These are phyloP conservation scores for Laspeyria flexula DNA, from an alignment of 2,888 invertebrate genomes.

Conservation along the genomic window DNA sequence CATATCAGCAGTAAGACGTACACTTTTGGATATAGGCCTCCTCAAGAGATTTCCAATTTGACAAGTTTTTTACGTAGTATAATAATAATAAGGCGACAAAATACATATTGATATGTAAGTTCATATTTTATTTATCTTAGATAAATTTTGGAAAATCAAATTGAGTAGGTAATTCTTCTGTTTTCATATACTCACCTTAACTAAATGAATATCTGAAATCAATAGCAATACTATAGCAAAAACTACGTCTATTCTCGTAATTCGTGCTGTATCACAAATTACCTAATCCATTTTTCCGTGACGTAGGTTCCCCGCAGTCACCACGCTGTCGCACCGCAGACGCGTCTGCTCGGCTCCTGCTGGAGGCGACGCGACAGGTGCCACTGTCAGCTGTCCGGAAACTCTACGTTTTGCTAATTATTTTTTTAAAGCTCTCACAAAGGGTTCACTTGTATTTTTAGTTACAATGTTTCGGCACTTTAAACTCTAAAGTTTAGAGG, in stretches of 20 bases:
- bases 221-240: too few relatives aligned
- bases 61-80: too few relatives aligned
- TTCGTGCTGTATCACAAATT: slow-evolving; percentile 20
- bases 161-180: too few relatives aligned
- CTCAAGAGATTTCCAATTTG: too few relatives aligned
- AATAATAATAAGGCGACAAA: too few relatives aligned
- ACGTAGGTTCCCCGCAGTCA: slow-evolving; percentile 17
- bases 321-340: slow-evolving; percentile 12
- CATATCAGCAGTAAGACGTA: too few relatives aligned
- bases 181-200: too few relatives aligned
- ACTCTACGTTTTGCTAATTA: slow-evolving; percentile 53
- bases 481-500: not conserved
- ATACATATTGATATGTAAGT: too few relatives aligned
- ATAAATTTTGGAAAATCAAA: too few relatives aligned
- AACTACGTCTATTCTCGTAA: not conserved
- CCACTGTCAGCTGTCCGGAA: slow-evolving; percentile 73
- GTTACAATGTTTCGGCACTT: slow-evolving; percentile 1
- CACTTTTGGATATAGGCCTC: too few relatives aligned
- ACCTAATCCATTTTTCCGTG: slow-evolving; percentile 54
- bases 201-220: too few relatives aligned
- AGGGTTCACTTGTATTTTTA: slow-evolving; percentile 34
- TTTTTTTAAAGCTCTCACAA: slow-evolving; percentile 42
- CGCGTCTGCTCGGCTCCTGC: slow-evolving; percentile 19
- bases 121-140: too few relatives aligned
- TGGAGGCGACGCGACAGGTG: slow-evolving; percentile 63